Percentiles rank a stretch among this genome's conserved stretches.
These are phyloP conservation scores for Syngnathus acus DNA, from an alignment of 2,797 vertebrate species.

Conservation along the genomic window DNA sequence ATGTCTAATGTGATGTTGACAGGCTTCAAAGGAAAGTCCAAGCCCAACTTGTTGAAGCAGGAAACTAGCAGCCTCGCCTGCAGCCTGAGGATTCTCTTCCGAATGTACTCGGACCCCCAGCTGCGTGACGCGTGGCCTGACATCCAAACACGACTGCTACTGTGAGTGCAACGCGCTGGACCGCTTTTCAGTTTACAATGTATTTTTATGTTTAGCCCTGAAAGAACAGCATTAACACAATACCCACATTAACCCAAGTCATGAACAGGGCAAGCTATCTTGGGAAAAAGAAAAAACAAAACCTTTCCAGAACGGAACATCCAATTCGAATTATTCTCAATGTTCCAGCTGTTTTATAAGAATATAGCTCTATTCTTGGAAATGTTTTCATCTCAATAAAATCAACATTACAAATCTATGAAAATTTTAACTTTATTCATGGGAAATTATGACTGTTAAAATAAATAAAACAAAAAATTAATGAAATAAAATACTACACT, in stretches of 20 bases:
- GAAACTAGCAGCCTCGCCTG: conserved; percentile 98
- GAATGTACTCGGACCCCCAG: conserved; percentile 85
- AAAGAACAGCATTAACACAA: neutral
- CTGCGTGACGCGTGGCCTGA: conserved; percentile 81
- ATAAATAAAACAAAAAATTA: too few relatives aligned
- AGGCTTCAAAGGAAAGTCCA: conserved; percentile 99
- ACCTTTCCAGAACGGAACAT: too few relatives aligned
- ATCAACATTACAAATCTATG: too few relatives aligned
- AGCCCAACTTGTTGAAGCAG: conserved; percentile 95
- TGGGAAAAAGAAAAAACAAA: neutral
- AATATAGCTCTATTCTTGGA: too few relatives aligned
- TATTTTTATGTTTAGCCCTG: neutral
- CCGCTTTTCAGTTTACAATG: neutral
- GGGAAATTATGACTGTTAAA: too few relatives aligned
- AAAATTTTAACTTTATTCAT: too few relatives aligned
- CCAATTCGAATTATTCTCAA: too few relatives aligned
- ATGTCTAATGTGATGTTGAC: conserved; percentile 2
- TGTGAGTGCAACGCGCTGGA: conserved; percentile 65
- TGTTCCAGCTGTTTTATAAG: too few relatives aligned
- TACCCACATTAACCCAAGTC: neutral
- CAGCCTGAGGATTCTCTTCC: conserved; percentile 89
- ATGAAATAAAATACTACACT: too few relatives aligned
- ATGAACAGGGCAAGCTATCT: neutral
- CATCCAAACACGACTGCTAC: conserved; percentile 86
- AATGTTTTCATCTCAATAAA: too few relatives aligned